phyloP scores from a whole-genome alignment of 2,797 vertebrate species.

The Pristis pectinata region DNA sequence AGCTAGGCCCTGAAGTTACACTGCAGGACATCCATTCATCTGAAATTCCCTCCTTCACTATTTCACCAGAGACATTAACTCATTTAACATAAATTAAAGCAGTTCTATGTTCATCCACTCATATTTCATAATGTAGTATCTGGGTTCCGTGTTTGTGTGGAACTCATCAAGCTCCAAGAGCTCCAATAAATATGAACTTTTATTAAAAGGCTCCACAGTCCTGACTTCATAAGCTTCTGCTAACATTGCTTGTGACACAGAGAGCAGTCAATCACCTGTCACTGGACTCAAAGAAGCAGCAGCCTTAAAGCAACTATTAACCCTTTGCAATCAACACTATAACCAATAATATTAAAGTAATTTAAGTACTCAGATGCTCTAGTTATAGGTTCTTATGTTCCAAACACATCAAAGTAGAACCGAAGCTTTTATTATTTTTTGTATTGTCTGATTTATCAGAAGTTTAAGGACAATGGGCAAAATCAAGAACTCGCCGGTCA shows the following conservation, averaged over 20 bases:
- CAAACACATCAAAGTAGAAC: not conserved
- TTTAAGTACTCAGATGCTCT: not conserved
- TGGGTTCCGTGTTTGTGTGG: no score
- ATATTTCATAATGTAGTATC: not conserved
- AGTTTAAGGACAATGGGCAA: not conserved
- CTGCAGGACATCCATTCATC: not conserved
- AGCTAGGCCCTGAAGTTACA: constrained; percentile 7
- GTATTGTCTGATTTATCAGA: not conserved
- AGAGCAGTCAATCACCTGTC: no score
- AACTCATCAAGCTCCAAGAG: no score
- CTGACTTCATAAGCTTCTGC: no score
- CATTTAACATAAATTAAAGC: constrained; percentile 1
- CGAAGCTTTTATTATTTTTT: not conserved
- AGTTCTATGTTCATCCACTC: not conserved
- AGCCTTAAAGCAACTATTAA: no score
- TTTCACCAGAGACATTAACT: not conserved
- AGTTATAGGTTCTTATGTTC: not conserved
- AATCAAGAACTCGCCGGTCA: not conserved
- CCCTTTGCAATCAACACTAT: no score
- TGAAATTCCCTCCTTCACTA: not conserved
- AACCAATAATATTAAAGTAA: not conserved
- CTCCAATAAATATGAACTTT: no score
- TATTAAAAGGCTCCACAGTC: no score
- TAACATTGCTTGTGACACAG: no score
- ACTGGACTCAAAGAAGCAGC: no score